These are phyloP conservation scores for Oxyruncus cristatus DNA, from an alignment of 2,113 vertebrate genomes.

Conservation along the genomic window DNA sequence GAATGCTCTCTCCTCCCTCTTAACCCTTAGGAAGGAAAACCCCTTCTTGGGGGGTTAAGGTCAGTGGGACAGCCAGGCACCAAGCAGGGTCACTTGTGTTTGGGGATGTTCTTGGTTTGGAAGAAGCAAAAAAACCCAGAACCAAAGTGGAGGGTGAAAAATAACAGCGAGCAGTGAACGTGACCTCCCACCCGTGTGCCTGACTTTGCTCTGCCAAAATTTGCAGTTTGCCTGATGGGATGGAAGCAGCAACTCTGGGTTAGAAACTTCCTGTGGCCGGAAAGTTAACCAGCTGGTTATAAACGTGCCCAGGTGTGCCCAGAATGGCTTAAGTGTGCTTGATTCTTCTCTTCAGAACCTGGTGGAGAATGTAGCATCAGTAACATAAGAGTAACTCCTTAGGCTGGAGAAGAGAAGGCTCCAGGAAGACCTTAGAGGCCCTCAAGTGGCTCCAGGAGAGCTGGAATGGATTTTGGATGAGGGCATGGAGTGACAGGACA, in stretches of 20 bases:
- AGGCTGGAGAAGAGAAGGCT: not conserved
- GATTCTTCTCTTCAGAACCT: not conserved
- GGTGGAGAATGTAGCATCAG: not conserved
- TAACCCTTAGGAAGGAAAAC: not conserved
- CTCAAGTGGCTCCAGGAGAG: not conserved
- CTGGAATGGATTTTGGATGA: not conserved
- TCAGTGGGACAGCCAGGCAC: not conserved
- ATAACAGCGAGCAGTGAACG: not conserved
- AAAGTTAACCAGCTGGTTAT: accelerated
- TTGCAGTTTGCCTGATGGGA: not conserved
- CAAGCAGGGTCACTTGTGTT: not conserved
- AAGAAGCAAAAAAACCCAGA: not conserved
- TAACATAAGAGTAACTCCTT: not conserved
- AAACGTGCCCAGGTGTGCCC: not conserved
- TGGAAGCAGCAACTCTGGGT: not conserved
- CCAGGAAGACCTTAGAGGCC: not conserved
- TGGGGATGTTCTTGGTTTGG: not conserved
- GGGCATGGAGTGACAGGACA: not conserved
- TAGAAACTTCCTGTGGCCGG: not conserved
- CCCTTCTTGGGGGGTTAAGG: not conserved
- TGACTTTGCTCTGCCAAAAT: not conserved
- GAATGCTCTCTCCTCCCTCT: not conserved
- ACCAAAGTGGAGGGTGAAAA: not conserved
- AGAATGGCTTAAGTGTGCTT: not conserved
- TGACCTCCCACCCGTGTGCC: not conserved